Evolutionary conservation across 2,888 invertebrate species (phyloP).

Genomic region (Diabrotica balteata): DNA sequence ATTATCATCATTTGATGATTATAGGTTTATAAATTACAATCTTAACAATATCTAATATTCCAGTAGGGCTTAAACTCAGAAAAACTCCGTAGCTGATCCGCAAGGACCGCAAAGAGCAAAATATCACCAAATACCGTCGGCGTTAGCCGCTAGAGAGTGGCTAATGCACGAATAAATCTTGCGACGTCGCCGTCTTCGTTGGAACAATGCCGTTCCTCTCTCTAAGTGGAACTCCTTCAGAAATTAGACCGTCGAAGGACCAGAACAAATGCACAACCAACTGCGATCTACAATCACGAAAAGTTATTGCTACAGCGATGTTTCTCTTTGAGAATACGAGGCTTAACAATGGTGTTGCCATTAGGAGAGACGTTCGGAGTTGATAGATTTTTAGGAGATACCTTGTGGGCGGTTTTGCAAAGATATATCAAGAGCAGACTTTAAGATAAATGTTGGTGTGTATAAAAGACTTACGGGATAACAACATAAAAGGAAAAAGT

Average conservation of each 20-base stretch:
- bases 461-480: too few species aligned
- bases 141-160: slow-evolving; percentile 12
- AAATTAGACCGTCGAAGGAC: slow-evolving; percentile 19
- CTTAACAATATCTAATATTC: too few species aligned
- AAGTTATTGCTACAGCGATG: slow-evolving; percentile 8
- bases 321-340: not conserved
- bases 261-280: slow-evolving; percentile 11
- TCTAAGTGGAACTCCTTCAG: slow-evolving; percentile 15
- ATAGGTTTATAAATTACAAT: too few species aligned
- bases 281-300: slow-evolving; percentile 6
- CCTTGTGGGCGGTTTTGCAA: too few species aligned
- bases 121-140: slow-evolving; percentile 10
- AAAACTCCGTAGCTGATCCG: not conserved
- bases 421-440: too few species aligned
- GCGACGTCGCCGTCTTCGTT: slow-evolving; percentile 3
- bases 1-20: too few species aligned
- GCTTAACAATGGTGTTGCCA: not conserved
- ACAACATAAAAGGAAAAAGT: too few species aligned
- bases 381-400: too few species aligned
- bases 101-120: slow-evolving; percentile 2
- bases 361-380: not conserved
- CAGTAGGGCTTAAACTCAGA: too few species aligned
- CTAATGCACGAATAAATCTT: slow-evolving; percentile 22
- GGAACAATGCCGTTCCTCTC: slow-evolving; percentile 5
- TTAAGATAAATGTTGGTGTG: too few species aligned